Conservation (phyloP, 2,113 vertebrate species). For the Apteryx owenii region DNA sequence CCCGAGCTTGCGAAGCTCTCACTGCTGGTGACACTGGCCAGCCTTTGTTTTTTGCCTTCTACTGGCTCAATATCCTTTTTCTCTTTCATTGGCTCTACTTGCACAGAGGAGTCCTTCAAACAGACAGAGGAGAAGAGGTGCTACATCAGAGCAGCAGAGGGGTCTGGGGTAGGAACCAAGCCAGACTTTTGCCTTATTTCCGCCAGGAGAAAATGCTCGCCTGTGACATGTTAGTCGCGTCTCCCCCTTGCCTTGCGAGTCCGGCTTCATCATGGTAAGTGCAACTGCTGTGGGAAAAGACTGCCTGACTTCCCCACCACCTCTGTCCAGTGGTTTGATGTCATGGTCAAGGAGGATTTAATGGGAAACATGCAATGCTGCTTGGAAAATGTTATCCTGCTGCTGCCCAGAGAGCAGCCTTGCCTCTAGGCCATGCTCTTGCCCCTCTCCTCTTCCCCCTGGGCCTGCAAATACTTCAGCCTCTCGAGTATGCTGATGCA, state of each 20-base stretch:
- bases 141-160: not conserved
- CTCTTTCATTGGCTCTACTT: conserved; percentile 64
- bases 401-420: not conserved
- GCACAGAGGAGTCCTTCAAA: conserved; percentile 75
- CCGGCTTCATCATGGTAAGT: not conserved
- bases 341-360: not conserved
- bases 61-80: conserved; percentile 52
- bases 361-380: not conserved
- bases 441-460: not conserved
- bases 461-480: rapidly evolving
- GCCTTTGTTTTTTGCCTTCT: conserved; percentile 64
- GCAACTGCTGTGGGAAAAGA: not conserved
- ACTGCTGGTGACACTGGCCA: conserved; percentile 75
- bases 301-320: not conserved
- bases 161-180: not conserved
- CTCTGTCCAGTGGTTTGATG: not conserved
- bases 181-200: not conserved
- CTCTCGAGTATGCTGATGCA: not conserved
- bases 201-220: rapidly evolving
- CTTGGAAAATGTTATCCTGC: not conserved
- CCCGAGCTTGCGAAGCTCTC: conserved; percentile 79
- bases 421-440: not conserved
- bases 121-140: not conserved
- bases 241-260: rapidly evolving
- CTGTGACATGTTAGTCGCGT: rapidly evolving